Evolutionary conservation across 2,888 invertebrate species (phyloP).

Genomic region (Catocala fraxini): DNA sequence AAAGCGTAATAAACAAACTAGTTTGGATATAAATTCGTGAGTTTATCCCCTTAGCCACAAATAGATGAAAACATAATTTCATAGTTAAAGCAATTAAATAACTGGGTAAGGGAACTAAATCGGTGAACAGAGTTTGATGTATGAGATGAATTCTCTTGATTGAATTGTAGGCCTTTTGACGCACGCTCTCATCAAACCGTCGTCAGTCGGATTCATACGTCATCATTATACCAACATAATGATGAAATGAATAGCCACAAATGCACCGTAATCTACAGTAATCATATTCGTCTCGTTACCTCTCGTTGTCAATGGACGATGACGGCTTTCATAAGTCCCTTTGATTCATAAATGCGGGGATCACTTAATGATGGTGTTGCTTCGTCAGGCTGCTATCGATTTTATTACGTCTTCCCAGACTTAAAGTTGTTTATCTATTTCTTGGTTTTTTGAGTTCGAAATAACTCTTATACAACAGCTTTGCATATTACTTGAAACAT

Average conservation of each 20-base stretch:
- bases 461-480: too few relatives aligned
- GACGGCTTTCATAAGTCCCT: constrained; percentile 47
- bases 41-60: too few relatives aligned
- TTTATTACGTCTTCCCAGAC: constrained; percentile 39
- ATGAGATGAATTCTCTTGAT: neutral
- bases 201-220: constrained; percentile 18
- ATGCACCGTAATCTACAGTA: constrained; percentile 44
- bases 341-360: constrained; percentile 46
- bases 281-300: constrained; percentile 64
- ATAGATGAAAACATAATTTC: too few relatives aligned
- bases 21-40: too few relatives aligned
- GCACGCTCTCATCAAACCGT: constrained; percentile 15
- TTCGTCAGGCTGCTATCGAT: constrained; percentile 27
- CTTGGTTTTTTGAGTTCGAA: too few relatives aligned
- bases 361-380: constrained; percentile 47
- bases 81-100: too few relatives aligned
- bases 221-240: constrained; percentile 61
- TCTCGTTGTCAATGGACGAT: constrained; percentile 50
- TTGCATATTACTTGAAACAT: too few relatives aligned
- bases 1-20: too few relatives aligned
- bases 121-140: neutral
- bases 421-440: constrained; percentile 17
- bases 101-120: too few relatives aligned
- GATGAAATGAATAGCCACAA: constrained; percentile 64
- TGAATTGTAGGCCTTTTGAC: constrained; percentile 12